These are phyloP conservation scores for Pavo muticus DNA, from an alignment of 2,113 vertebrate species.

Conservation along the genomic window DNA sequence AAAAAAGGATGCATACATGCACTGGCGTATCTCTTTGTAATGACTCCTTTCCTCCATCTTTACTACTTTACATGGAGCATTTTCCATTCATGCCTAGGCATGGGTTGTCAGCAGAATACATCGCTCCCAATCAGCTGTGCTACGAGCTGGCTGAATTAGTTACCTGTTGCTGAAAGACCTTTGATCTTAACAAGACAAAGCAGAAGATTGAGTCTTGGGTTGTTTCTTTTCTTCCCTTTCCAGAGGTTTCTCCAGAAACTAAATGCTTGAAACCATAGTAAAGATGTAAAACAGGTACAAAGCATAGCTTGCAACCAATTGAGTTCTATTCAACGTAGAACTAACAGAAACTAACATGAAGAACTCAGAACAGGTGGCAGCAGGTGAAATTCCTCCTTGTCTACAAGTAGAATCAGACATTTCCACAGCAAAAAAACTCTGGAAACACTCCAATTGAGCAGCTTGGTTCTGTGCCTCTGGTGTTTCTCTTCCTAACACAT, in stretches of 20 bases:
- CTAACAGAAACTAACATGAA: background rate
- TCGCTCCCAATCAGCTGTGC: conserved; percentile 32
- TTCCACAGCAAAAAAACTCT: background rate
- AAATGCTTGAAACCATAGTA: background rate
- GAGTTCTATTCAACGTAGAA: background rate
- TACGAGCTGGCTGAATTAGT: conserved; percentile 1
- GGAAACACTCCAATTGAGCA: background rate
- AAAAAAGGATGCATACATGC: background rate
- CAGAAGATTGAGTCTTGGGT: background rate
- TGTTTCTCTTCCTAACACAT: background rate
- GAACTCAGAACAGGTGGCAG: background rate
- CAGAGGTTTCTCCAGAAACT: background rate
- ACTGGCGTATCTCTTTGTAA: no score
- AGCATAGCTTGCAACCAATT: background rate
- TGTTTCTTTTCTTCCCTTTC: background rate
- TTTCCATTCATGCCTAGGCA: conserved; percentile 57
- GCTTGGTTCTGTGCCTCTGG: background rate
- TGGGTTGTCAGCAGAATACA: conserved; percentile 41
- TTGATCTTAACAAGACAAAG: conserved; percentile 41
- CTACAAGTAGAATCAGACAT: rapidly evolving
- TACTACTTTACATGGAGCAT: background rate
- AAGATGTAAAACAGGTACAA: background rate
- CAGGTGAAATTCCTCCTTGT: background rate
- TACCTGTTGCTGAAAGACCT: conserved; percentile 8
- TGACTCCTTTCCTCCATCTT: background rate